These are phyloP conservation scores for Alca torda DNA, from an alignment of 2,797 vertebrate species.

Conservation along the genomic window DNA sequence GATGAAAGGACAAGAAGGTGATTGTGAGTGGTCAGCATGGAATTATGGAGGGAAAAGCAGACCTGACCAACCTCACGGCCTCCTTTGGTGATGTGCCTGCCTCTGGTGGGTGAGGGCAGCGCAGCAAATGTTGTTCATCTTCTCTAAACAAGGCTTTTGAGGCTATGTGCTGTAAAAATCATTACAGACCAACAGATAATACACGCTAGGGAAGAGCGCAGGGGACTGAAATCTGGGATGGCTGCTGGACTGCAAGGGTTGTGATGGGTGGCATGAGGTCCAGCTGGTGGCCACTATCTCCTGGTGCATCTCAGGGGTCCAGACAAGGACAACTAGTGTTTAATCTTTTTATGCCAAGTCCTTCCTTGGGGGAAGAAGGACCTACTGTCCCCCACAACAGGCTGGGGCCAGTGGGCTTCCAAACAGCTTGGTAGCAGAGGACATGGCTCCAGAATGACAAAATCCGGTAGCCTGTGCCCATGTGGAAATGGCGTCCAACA, in stretches of 20 bases:
- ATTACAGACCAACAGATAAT: background rate
- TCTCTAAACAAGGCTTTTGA: background rate
- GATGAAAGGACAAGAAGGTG: background rate
- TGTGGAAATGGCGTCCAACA: background rate
- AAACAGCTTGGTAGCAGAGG: background rate
- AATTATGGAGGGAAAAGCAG: background rate
- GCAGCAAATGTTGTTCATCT: background rate
- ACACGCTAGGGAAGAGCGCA: background rate
- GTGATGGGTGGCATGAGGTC: background rate
- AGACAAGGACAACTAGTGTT: background rate
- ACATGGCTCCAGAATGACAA: background rate
- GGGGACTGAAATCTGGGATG: background rate
- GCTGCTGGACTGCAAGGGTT: background rate
- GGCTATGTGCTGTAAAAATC: background rate
- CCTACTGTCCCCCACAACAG: background rate
- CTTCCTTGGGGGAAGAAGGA: background rate
- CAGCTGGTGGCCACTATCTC: background rate
- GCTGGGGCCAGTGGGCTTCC: background rate
- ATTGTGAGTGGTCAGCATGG: background rate
- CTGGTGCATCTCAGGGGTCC: background rate
- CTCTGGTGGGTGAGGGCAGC: background rate
- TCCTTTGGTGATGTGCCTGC: background rate
- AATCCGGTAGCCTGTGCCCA: background rate
- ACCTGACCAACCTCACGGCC: background rate
- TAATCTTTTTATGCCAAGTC: background rate